Base-by-base conservation (phyloP, 2,888 invertebrate genomes). In the Hemaris fuciformis region DNA sequence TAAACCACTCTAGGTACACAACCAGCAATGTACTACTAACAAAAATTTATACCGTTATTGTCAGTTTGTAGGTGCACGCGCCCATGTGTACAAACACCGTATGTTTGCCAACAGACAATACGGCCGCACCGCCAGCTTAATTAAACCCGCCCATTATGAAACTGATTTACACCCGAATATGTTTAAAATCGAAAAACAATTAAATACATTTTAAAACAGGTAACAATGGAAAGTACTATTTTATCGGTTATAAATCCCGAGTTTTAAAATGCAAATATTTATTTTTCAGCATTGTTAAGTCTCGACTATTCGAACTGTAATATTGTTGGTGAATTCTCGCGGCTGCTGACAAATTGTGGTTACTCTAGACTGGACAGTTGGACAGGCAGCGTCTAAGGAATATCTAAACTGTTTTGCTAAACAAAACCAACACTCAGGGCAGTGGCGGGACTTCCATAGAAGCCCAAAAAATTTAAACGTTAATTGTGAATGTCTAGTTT, bases 111-210 rank as follows among this genome's bases (percentile, higher is more conserved):
- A 15, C 48, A 23, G 27, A 53, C 53, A 53, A 53, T 53, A 53
- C 53, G 18, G 31, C 53, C 18, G 53, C 53, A 53, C 10, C 18
- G 27, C 15, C 27, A 15, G 53, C 53, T 31, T 53, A 53, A 53
- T 53, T 53, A 53, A 53, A 53, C 53, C 53, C 53, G 18, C 25
- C 48, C 27, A 48, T 48, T 48, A 48, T 48, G 10, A 27, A 31
- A 31, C 31, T 53, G 31, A 53, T 53, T 27, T 31, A 53, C 31
- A 27, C 18, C 2, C 53, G 18, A 53, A 53, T 53, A 53, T 31
- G 18, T 53, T 53, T 53, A 27, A 20, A 53, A 53, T 53, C 27
- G 18, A 18, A 10, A 53, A 18, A 8, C 27, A 15, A 31, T 31
- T 31, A 8, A 53, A 53, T 27, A 23, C 4, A n/a, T 46, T 46